Base-by-base conservation (phyloP, 2,888 invertebrate genomes). In the Stenichneumon culpator region DNA sequence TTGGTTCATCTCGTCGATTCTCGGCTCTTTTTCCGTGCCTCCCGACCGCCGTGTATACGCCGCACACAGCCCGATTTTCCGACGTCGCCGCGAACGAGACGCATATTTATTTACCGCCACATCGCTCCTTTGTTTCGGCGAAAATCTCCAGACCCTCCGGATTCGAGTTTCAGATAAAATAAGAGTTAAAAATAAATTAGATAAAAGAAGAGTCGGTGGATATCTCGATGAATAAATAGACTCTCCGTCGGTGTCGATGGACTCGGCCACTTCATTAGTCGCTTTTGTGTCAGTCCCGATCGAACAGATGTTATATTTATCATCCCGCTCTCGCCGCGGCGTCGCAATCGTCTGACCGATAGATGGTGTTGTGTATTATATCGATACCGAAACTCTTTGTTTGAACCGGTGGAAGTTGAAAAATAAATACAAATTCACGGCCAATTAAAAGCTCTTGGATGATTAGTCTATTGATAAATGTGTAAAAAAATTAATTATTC, bases 1-100 rank as follows among this genome's bases (percentile, higher is more conserved):
- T 83, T 79, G 54, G 73, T 73, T 73, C 78, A 73, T 82, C 73
- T 50, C 67, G 47, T 68, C 47, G 44, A 9, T 60, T 73, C 73
- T 57, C 22, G 39, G n/a, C 47, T 47, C 25, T 57, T 73, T 16
- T 54, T 47, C 63, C 65, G 11, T 36, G 25, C 68, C 67, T 68
- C 44, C 36, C 28, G 32, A 78, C 52, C 50, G 47, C 16, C 28
- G 44, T 69, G 19, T 63, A 32, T 63, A 32, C 14, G 16, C 44
- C 16, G 44, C 44, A 3, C n/a, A 39, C 39, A 5, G 47, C 22
- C 39, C 11, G 25, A 16, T 57, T 32, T 69, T 52, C 14, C 28
- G 22, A 44, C 50, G 16, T 19, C 57, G 47, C 47, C 54, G 7
- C 14, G 44, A 57, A 65, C 22, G 39, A 68, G 69, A 60, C 60